Evolutionary conservation across 2,888 invertebrate species (phyloP).

Genomic region (Cheilosia variabilis): DNA sequence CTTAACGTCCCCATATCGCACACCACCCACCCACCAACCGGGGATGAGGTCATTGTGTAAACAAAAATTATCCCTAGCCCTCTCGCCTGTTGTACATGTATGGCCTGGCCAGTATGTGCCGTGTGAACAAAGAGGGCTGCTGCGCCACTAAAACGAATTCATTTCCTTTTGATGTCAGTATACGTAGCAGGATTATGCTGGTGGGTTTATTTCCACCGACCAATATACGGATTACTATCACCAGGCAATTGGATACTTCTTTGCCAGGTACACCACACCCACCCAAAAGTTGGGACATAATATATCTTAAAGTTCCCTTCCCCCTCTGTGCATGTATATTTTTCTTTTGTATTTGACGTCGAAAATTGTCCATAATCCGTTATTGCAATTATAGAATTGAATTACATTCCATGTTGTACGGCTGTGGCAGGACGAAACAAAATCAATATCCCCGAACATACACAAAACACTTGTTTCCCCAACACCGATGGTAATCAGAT

Average conservation of each 20-base stretch:
- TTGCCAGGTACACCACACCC: slow-evolving; percentile 42
- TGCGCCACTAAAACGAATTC: slow-evolving; percentile 43
- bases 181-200: slow-evolving; percentile 38
- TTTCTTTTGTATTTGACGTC: slow-evolving; percentile 18
- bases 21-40: not conserved
- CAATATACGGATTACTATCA: slow-evolving; percentile 56
- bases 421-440: slow-evolving; percentile 40
- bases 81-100: slow-evolving; percentile 4
- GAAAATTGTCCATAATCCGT: slow-evolving; percentile 65
- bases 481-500: slow-evolving; percentile 57
- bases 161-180: slow-evolving; percentile 43
- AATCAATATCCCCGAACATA: slow-evolving; percentile 54
- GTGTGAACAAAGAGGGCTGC: slow-evolving; percentile 41
- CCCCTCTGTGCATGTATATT: slow-evolving; percentile 19
- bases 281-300: not conserved
- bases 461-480: slow-evolving; percentile 68
- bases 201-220: slow-evolving; percentile 51
- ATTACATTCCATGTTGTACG: slow-evolving; percentile 49
- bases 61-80: slow-evolving; percentile 58
- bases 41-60: slow-evolving; percentile 52
- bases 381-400: slow-evolving; percentile 73
- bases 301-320: slow-evolving; percentile 51
- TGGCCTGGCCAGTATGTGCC: slow-evolving; percentile 10
- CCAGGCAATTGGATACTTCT: slow-evolving; percentile 68
- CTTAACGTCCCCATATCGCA: not conserved